Evolutionary conservation across 2,797 vertebrate species (phyloP), one percentile per base, ranked within the genome.

Genomic region (Liparis tanakae): DNA sequence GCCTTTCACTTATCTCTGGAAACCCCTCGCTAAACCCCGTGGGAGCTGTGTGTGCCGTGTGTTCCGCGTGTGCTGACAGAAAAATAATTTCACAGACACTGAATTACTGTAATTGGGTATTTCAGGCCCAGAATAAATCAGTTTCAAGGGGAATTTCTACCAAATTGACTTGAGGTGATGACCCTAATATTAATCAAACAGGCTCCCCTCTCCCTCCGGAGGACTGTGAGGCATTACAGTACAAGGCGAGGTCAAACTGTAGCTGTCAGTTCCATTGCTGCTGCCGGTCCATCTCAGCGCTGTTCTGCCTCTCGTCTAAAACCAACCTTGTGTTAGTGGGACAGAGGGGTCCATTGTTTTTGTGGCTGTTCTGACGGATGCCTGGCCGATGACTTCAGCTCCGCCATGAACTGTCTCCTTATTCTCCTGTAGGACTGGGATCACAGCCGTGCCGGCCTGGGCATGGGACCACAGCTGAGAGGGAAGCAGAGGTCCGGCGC

Each of bases 341-440:
- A 93, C 92, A 94, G 81, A 89, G 82, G 63, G 61, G 39, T 50
- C 46, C 77, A 86, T 92, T 94, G 93, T 94, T 71, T 57, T 37
- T 60, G 60, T 79, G 74, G 67, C 20, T 84, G 85, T 81, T 88
- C 89, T 89, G 91, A 91, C 36, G 65, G 85, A 94, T 92, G 90
- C 84, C 85, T 92, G 83, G 82, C 82, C 56, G 74, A 91, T 94
- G 93, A 95, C 94, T 92, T 94, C 93, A 94, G 91, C 85, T 83
- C 76, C 61, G 67, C 80, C 79, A 89, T 94, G 88, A 93, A 94
- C 88, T 81, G 86, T 84, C 86, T 87, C 90, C 91, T 94, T 94
- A 91, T 94, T 91, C 89, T 90, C 79, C 81, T 79, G 85, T 85
- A 88, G 82, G 84, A 84, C 82, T 72, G 79, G 85, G 82, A 88